Base-by-base conservation (phyloP, 2,888 invertebrate genomes). In the Rhingia campestris region DNA sequence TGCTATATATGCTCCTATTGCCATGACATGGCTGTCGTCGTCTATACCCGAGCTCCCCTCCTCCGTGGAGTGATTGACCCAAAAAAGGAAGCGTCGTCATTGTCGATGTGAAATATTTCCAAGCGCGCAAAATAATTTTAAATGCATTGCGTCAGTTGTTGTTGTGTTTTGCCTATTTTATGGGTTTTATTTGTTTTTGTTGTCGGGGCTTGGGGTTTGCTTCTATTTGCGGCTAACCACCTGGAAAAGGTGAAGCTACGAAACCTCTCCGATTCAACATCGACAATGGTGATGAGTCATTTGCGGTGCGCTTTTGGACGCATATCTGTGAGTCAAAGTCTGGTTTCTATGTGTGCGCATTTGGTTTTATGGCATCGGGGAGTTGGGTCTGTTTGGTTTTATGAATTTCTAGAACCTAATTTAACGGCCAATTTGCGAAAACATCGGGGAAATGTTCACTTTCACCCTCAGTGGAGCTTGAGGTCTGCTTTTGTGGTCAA, bases 351-450 rank as follows among this genome's bases (percentile, higher is more conserved):
- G 1, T 10, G 32, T 35, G 33, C 33, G 43, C 41, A 37, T 22
- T 61, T 47, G n/a, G 32, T 47, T 75, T 75, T 70, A 76, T 72
- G 70, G 81, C 70, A 72, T 76, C 70, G 49, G 32, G 51, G 51
- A 49, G 39, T 33, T 33, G 56, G 45, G 22, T 12, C 35, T 33
- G n/a, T 45, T 43, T 67, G 56, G 49, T 64, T 77, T 70, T 81
- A n/a, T 35, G 39, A 66, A 59, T 81, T 61, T 63, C 39, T 61
- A 81, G 76, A 72, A 76, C 61, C 66, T 49, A 72, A 81, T 76
- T 81, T 76, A 81, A 76, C 66, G 66, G 70, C 12, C 66, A 76
- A 81, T 81, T 81, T 76, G 59, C 64, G 35, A 49, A 43, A 59
- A 53, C 33, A 22, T 12, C 22, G 74, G 41, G 56, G 61, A 76